Conservation (phyloP, 2,888 invertebrate species). For the Allygus modestus region DNA sequence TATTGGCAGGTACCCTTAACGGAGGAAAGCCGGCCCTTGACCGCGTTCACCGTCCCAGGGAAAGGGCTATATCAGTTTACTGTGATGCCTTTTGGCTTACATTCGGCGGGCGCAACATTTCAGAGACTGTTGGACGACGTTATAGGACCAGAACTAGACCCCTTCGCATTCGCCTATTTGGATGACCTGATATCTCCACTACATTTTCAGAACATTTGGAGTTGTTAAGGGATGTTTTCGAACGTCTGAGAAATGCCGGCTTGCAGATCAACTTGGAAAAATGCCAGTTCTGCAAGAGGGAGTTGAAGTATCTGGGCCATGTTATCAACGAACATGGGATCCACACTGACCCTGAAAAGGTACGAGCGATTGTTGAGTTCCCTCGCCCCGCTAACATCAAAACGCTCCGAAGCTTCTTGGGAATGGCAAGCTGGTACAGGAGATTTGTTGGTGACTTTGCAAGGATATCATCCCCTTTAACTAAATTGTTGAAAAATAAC, state of each 20-base stretch:
- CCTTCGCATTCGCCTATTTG: conserved; percentile 24
- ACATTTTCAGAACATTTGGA: conserved; percentile 67
- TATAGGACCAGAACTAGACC: conserved; percentile 69
- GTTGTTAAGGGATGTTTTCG: conserved; percentile 65
- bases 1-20: conserved; percentile 64
- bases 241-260: conserved; percentile 64
- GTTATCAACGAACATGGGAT: conserved; percentile 68
- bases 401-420: conserved; percentile 28
- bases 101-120: no score
- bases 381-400: no score
- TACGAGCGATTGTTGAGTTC: conserved; percentile 15
- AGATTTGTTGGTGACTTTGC: conserved; percentile 19
- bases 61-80: conserved; percentile 67
- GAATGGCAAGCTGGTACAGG: conserved; percentile 37
- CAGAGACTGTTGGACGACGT: no score
- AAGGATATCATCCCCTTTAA: background rate
- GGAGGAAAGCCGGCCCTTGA: background rate
- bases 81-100: no score
- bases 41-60: conserved; percentile 20
- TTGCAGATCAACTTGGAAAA: conserved; percentile 69
- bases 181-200: conserved; percentile 26
- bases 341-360: conserved; percentile 43
- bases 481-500: conserved; percentile 24
- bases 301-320: no score
- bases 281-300: conserved; percentile 67